Percentiles rank a stretch among this genome's conserved stretches.
phyloP scores from a whole-genome alignment of 1,140 invertebrate genomes.

The Medauroidea extradentata region DNA sequence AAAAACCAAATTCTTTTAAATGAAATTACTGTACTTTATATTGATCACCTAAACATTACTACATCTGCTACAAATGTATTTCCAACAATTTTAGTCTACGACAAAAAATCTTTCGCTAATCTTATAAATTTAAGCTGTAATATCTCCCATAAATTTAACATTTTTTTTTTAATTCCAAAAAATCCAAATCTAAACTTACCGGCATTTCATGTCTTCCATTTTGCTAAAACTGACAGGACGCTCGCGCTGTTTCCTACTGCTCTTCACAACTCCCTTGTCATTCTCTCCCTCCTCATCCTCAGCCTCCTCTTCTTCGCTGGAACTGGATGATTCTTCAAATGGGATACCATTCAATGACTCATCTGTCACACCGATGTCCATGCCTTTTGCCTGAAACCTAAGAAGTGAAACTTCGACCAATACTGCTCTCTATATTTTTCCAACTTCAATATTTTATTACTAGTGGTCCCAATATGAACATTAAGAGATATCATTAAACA shows the following conservation, averaged over 20 bases:
- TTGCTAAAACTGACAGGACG: conserved; percentile 75
- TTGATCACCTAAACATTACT: background rate
- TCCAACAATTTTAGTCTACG: background rate
- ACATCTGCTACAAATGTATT: background rate
- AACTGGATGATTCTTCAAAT: conserved; percentile 42
- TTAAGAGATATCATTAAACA: too few relatives aligned
- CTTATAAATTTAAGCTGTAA: too few relatives aligned
- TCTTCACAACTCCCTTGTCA: conserved; percentile 26
- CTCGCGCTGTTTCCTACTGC: conserved; percentile 45
- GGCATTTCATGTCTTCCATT: conserved; percentile 77
- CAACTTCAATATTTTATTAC: too few relatives aligned
- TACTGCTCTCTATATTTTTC: too few relatives aligned
- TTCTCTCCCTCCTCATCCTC: conserved; percentile 47
- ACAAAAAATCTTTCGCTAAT: background rate
- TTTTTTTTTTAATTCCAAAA: background rate
- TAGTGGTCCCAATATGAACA: too few relatives aligned
- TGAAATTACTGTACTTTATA: background rate
- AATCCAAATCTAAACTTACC: conserved; percentile 41
- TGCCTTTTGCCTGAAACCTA: conserved; percentile 75
- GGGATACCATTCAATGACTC: conserved; percentile 68
- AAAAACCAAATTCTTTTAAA: too few relatives aligned
- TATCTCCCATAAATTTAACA: background rate
- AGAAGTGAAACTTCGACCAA: too few relatives aligned
- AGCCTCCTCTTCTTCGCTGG: conserved; percentile 58
- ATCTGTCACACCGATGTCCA: conserved; percentile 71